A percentile compares a stretch with the other conserved stretches of the same genome.
Conservation (phyloP, 2,113 vertebrate genomes). For the Cyanoramphus novaezelandiae region DNA sequence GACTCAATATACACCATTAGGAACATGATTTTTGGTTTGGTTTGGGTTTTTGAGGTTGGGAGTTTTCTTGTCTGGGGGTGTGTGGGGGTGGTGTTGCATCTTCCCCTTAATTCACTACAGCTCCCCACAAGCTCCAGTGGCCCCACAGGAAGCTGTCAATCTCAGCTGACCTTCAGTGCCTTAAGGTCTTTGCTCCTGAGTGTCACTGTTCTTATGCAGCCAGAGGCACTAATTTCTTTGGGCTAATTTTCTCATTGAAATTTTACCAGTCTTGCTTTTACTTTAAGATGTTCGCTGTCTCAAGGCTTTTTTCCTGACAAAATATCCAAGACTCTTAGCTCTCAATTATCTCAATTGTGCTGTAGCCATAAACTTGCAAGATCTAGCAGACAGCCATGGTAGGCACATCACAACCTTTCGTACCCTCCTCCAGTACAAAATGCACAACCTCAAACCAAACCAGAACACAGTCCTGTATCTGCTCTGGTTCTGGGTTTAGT, state of each 20-base stretch:
- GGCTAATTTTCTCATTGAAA: background rate
- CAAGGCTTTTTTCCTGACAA: background rate
- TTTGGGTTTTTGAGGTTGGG: background rate
- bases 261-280: background rate
- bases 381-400: background rate
- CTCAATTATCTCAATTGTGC: background rate
- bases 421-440: background rate
- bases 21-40: background rate
- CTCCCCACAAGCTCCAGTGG: background rate
- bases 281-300: background rate
- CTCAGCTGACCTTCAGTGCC: background rate
- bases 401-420: background rate
- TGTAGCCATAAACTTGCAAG: background rate
- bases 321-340: background rate
- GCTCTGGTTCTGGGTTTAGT: background rate
- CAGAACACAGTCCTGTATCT: rapidly evolving
- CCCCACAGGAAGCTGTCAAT: background rate
- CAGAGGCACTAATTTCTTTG: background rate
- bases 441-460: background rate
- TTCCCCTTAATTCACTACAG: background rate
- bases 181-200: background rate
- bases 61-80: background rate
- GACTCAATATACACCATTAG: background rate
- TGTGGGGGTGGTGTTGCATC: background rate
- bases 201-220: background rate